Base-by-base conservation (phyloP, 2,888 invertebrate genomes). In the Eretmocerus hayati region DNA sequence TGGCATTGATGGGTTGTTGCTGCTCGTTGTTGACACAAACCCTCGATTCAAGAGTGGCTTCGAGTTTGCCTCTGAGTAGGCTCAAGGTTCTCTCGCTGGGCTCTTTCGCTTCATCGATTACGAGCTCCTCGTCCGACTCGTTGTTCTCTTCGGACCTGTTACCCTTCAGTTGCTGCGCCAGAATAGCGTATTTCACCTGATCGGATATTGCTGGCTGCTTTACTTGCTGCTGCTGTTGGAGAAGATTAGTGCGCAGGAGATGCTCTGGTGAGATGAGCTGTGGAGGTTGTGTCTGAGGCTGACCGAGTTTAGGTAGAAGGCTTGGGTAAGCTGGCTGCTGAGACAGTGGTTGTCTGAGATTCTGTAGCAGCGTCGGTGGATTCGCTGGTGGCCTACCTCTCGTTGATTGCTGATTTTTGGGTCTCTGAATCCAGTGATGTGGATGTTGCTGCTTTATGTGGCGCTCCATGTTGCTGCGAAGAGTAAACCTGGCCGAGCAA, bases 381-480 rank as follows among this genome's bases (percentile, higher is more conserved):
- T 58, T 65, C 11, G 73, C 69, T 1, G 74, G 72, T 50, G 78
- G 78, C 45, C 78, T 62, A 1, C 77, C 76, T 18, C 77, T 69
- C 21, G 72, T 74, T 2, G 75, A 74, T 36, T 81, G 76, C 0
- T 78, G 78, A 3, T 77, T 77, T 21, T 83, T 72, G 59, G 89
- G 84, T 33, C 88, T 75, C 55, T 89, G 86, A 44, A 87, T 87
- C 86, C 91, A 92, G 64, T 81, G 85, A 54, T 90, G 87, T 0
- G 92, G 92, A 74, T 94, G 94, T 60, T 93, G 92, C 61, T 92
- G 91, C 65, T 93, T 93, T 3, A 93, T 88, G 61, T 94, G 94
- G 0, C 92, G 78, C 69, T 93, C 93, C 90, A 93, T 93, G 62
- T 94, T 93, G 9, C 91, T 91, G n/a, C 90, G 78, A 11, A 93